Percentiles rank a stretch among this genome's conserved stretches.
Conservation (phyloP, 2,888 invertebrate genomes). For the Drosophila paramelanica region DNA sequence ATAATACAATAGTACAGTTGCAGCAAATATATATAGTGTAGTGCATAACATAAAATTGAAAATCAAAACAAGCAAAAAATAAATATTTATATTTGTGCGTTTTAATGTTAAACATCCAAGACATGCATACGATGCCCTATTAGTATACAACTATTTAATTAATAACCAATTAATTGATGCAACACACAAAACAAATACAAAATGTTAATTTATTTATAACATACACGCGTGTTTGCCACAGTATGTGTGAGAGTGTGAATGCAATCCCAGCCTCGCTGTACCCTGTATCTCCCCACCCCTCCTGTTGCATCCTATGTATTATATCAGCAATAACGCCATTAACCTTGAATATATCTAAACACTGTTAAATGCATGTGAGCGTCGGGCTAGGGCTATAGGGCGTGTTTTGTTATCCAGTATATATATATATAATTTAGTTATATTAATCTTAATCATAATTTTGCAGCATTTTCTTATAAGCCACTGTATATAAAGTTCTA, state of each 20-base stretch:
- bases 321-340: slow-evolving; percentile 36
- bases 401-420: slow-evolving; percentile 65
- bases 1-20: slow-evolving; percentile 34
- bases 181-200: slow-evolving; percentile 20
- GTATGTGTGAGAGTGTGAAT: slow-evolving; percentile 51
- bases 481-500: slow-evolving; percentile 27
- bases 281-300: background rate
- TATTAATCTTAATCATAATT: slow-evolving; percentile 35
- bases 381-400: slow-evolving; percentile 26
- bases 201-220: slow-evolving; percentile 75
- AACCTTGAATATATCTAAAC: slow-evolving; percentile 6
- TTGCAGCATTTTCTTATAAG: slow-evolving; percentile 56
- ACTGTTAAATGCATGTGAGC: slow-evolving; percentile 60
- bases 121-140: slow-evolving; percentile 73
- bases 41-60: slow-evolving; percentile 18
- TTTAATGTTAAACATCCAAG: slow-evolving; percentile 70
- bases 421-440: slow-evolving; percentile 41
- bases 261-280: background rate
- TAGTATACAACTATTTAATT: slow-evolving; percentile 42
- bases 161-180: slow-evolving; percentile 35
- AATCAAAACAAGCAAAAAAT: background rate
- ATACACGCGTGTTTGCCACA: slow-evolving; percentile 20
- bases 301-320: slow-evolving; percentile 45
- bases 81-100: slow-evolving; percentile 71
- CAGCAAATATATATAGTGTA: slow-evolving; percentile 30